Base-by-base conservation (phyloP, 1,140 invertebrate genomes). In the Brachionus sp. region DNA sequence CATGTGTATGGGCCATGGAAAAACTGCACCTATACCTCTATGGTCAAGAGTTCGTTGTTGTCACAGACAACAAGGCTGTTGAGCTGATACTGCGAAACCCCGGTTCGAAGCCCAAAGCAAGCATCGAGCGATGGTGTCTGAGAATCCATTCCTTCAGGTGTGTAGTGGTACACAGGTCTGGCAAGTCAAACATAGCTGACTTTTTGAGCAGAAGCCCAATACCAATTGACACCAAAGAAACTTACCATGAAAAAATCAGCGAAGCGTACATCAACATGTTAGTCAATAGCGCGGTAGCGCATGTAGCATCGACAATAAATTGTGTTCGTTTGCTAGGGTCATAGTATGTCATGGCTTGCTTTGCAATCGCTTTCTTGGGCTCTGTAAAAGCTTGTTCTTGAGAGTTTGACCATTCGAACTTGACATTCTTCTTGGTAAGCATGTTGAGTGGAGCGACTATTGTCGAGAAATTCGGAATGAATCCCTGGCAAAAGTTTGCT, bases 91-190 rank as follows among this genome's bases (percentile, higher is more conserved):
- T 66, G 25, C 23, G 33, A 53, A 53, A 53, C 5, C 50, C 50
- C 7, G 46, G 2, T 23, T 53, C 50, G 0, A 53, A 53, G 13
- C 50, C 50, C 12, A 53, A 53, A 53, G 50, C 50, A 35, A 13
- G 62, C 10, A 33, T 66, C 23, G 13, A 66, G 62, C 25, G 33
- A 16, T 53, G 25, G 23, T 29, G 62, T 66, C 33, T 66, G 33
- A 66, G 25, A 66, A 16, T 66, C 13, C 7, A 33, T 16, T 10
- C 23, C 0, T 33, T 25, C 84, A 86, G 4, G 85, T 85, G 64
- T 89, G 89, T 0, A 23, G 91, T 6, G 89, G 89, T 19, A 89
- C 89, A 3, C 89, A 91, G 1, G 33, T 91, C 12, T 84, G 85
- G 23, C 90, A 91, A 77, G 77, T 82, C 16, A 2, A 13, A 68